These are phyloP conservation scores for Gobiocypris rarus DNA, from an alignment of 2,113 vertebrate species.

Conservation along the genomic window DNA sequence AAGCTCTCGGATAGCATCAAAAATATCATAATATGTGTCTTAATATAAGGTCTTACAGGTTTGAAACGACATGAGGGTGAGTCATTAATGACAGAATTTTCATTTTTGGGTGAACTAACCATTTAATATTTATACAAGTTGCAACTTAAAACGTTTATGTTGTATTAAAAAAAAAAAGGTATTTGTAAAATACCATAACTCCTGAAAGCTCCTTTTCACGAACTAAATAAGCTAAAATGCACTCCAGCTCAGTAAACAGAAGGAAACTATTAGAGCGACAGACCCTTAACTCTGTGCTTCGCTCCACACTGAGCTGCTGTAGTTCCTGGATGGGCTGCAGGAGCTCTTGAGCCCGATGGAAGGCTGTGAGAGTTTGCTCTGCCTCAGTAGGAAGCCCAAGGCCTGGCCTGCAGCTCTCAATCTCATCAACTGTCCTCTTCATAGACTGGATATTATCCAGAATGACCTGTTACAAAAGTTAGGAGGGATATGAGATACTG, in stretches of 20 bases:
- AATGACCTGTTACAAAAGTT: slow-evolving; percentile 78
- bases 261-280: neutral
- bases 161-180: neutral
- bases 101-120: no score
- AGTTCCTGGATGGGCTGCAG: slow-evolving; percentile 79
- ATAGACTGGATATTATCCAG: slow-evolving; percentile 84
- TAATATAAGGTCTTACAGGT: no score
- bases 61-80: no score
- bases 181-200: neutral
- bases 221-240: neutral
- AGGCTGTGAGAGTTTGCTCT: slow-evolving; percentile 76
- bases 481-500: neutral
- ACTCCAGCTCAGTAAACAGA: neutral
- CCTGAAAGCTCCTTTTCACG: neutral
- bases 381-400: slow-evolving; percentile 75
- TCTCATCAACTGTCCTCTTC: slow-evolving; percentile 79
- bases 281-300: slow-evolving; percentile 82
- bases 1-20: no score
- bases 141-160: no score
- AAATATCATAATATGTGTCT: no score
- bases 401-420: slow-evolving; percentile 77
- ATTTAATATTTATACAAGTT: no score
- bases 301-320: slow-evolving; percentile 79
- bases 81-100: no score
- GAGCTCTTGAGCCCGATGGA: slow-evolving; percentile 78